Evolutionary conservation across 2,113 vertebrate species (phyloP), one percentile per base, ranked within the genome.

Genomic region (Boulengerochromis microlepis): DNA sequence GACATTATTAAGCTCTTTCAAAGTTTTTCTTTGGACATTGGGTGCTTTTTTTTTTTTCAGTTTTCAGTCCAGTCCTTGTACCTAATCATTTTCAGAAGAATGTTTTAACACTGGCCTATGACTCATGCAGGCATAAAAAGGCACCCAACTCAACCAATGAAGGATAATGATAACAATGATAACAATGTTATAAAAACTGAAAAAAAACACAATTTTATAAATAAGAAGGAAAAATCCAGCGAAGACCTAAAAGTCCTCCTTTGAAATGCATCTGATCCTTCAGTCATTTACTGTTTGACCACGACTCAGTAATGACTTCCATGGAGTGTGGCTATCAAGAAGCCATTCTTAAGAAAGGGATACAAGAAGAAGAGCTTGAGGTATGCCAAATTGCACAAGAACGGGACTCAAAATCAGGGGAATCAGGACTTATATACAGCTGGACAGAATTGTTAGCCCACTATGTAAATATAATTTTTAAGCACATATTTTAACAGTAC

Each of bases 291-390:
- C 12, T 42, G 66, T 26, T 71, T 71, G 7, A 40, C 38, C n/a
- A 42, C 1, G n/a, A 40, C 64, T 24, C 66, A 26, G 33, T 45
- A 0, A 74, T 74, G 22, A 42, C 40, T 2, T 26, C 8, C 13
- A 26, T 26, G 38, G 38, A 45, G n/a, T 15, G 66, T 42, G n/a
- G 38, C 66, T 42, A 42, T 40, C 35, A 71, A 16, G n/a, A 42
- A 42, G 38, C 66, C 66, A 71, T 42, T 71, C 66, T 71, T 0
- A 71, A 71, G 0, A 24, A 42, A 42, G 38, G 33, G 38, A 71
- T 42, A 26, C 66, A 6, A 42, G 35, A 15, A 22, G 19, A 69
- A 40, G 38, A 71, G n/a, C 22, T 24, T 74, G 66, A 74, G 22
- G 38, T 74, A 45, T 45, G 38, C 66, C 38, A 74, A 45, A 74